A percentile compares a stretch with the other conserved stretches of the same genome.
phyloP scores from a whole-genome alignment of 2,797 vertebrate genomes.

The Anolis apletophallus region DNA sequence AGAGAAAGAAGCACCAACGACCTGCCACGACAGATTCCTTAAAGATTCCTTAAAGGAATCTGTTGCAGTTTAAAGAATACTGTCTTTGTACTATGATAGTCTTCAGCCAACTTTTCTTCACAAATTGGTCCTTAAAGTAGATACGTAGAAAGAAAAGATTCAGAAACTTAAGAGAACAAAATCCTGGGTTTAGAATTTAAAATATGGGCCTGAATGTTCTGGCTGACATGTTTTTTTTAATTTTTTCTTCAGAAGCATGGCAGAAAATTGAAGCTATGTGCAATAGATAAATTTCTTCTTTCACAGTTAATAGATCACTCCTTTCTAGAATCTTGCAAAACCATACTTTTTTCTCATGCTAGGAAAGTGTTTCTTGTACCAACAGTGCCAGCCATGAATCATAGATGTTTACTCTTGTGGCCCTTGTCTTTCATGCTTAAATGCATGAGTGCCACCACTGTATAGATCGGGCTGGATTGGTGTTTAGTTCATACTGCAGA shows the following conservation, averaged over 20 bases:
- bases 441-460: not conserved
- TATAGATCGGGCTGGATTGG: slow-evolving; percentile 19
- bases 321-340: slow-evolving; percentile 40
- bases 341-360: slow-evolving; percentile 44
- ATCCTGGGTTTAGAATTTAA: slow-evolving; percentile 27
- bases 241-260: slow-evolving; percentile 40
- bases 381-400: slow-evolving; percentile 38
- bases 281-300: slow-evolving; percentile 54
- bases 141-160: not conserved
- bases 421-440: slow-evolving; percentile 36
- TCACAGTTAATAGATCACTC: not conserved
- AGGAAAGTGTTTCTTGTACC: slow-evolving; percentile 26
- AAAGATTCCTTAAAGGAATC: not conserved
- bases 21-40: not conserved
- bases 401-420: slow-evolving; percentile 24
- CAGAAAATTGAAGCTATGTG: slow-evolving; percentile 30
- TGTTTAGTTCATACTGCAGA: slow-evolving; percentile 16
- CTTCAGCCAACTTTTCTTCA: not conserved
- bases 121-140: not conserved
- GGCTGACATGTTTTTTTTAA: slow-evolving; percentile 28
- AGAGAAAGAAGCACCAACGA: too few relatives aligned
- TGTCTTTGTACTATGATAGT: not conserved
- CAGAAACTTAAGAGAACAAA: slow-evolving; percentile 31
- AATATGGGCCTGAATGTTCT: slow-evolving; percentile 28
- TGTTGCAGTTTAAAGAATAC: not conserved